Evolutionary conservation across 2,888 invertebrate genomes (phyloP).

Genomic region (Latheticus oryzae): DNA sequence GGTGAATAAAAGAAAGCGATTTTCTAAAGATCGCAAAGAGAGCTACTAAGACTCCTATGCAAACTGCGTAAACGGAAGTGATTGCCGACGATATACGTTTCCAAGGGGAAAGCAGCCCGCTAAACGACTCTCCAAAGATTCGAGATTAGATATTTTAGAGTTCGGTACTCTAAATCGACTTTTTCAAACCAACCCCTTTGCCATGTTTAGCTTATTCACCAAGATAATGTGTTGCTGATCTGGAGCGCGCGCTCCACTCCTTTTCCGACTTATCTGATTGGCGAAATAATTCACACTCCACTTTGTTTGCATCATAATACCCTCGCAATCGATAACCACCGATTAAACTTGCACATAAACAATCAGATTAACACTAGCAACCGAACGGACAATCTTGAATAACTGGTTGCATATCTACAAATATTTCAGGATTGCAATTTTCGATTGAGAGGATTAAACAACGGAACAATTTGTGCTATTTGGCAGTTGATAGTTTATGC

Average conservation of each 20-base stretch:
- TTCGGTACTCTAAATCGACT: constrained; percentile 62
- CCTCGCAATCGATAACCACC: constrained; percentile 29
- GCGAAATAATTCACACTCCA: constrained; percentile 43
- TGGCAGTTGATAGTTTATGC: constrained; percentile 38
- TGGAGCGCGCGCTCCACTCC: constrained; percentile 25
- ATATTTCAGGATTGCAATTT: constrained; percentile 15
- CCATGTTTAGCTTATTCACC: constrained; percentile 44
- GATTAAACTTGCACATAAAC: constrained; percentile 23
- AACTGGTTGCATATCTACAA: constrained; percentile 15
- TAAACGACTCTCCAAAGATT: constrained; percentile 64
- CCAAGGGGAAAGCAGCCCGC: constrained; percentile 54
- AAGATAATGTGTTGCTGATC: constrained; percentile 43
- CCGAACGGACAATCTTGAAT: constrained; percentile 17
- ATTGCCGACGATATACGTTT: constrained; percentile 58
- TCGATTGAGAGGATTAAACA: constrained; percentile 12
- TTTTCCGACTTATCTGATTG: constrained; percentile 42
- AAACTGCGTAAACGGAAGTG: constrained; percentile 59
- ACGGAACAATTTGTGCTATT: constrained; percentile 21
- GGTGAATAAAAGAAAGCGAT: constrained; percentile 27
- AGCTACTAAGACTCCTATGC: constrained; percentile 48
- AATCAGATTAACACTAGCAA: constrained; percentile 24
- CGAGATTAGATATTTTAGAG: constrained; percentile 63
- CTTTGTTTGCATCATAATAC: constrained; percentile 42
- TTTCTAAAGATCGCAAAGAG: constrained; percentile 45
- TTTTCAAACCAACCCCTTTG: constrained; percentile 56